Evolutionary conservation across 2,888 invertebrate genomes (phyloP).

Genomic region (Clostera curtula): DNA sequence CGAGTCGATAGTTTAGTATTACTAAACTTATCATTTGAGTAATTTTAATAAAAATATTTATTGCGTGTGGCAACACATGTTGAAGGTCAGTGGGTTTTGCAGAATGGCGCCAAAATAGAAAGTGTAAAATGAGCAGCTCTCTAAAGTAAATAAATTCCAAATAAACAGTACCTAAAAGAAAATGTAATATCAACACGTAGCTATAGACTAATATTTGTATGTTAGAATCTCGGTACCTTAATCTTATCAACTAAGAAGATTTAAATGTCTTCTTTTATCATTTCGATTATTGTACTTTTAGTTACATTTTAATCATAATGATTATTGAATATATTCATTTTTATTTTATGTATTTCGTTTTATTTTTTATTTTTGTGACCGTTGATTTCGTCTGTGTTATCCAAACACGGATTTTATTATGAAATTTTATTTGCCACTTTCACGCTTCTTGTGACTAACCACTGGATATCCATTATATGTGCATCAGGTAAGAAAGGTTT

Average conservation of each 20-base stretch:
- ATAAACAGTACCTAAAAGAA: conserved; percentile 44
- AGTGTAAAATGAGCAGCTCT: conserved; percentile 34
- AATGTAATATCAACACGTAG: conserved; percentile 37
- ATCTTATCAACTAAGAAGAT: conserved; percentile 28
- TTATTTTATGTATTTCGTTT: conserved; percentile 71
- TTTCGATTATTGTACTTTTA: conserved; percentile 56
- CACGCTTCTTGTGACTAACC: conserved; percentile 21
- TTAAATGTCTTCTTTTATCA: conserved; percentile 39
- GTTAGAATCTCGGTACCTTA: conserved; percentile 66
- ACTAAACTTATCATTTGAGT: no score
- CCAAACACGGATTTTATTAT: not conserved
- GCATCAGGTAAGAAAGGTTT: no score
- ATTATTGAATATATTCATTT: conserved; percentile 72
- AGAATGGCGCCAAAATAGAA: conserved; percentile 20
- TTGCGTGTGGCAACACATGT: conserved; percentile 5
- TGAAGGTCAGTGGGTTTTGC: conserved; percentile 6
- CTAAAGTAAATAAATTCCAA: conserved; percentile 38
- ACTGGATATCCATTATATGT: conserved; percentile 12
- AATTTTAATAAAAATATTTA: conserved; percentile 1
- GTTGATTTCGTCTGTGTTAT: conserved; percentile 11
- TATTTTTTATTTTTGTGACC: conserved; percentile 56
- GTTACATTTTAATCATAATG: conserved; percentile 60
- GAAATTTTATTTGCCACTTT: conserved; percentile 5
- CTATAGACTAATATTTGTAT: conserved; percentile 37
- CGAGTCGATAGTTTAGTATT: conserved; percentile 38